Conservation (phyloP, 2,888 invertebrate species). For the Eupithecia inturbata region DNA sequence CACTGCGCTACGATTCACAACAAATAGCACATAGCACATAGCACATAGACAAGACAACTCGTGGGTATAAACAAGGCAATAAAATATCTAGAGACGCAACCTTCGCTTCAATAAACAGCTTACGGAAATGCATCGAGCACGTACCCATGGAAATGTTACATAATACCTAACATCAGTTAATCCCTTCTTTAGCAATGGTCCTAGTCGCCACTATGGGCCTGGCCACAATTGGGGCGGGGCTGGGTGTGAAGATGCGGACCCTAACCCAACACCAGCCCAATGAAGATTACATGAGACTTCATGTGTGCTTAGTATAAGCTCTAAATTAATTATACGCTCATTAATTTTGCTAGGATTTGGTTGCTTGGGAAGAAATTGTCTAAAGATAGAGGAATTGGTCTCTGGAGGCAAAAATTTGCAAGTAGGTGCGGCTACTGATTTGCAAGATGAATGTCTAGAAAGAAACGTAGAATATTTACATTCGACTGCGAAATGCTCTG, state of each 20-base stretch:
- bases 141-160: no score
- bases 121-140: no score
- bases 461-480: not conserved
- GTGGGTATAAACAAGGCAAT: not conserved
- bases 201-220: slow-evolving; percentile 6
- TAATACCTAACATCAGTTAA: slow-evolving; percentile 8
- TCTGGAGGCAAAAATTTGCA: not conserved
- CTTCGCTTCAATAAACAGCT: slow-evolving; percentile 9
- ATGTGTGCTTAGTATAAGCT: slow-evolving; percentile 3
- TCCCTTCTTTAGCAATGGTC: slow-evolving; percentile 17
- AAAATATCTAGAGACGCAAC: not conserved
- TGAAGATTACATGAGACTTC: slow-evolving; percentile 24
- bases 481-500: not conserved
- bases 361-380: not conserved
- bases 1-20: slow-evolving; percentile 3
- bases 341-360: slow-evolving; percentile 25
- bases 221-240: slow-evolving; percentile 6
- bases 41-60: not conserved
- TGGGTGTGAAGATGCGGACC: slow-evolving; percentile 29
- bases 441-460: not conserved
- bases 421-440: not conserved
- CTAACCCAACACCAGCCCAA: slow-evolving; percentile 25
- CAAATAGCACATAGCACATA: not conserved
- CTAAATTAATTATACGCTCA: slow-evolving; percentile 20
- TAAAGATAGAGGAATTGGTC: not conserved